Base-by-base conservation (phyloP, 1,140 invertebrate species). In the Anagrus nilaparvatae region DNA sequence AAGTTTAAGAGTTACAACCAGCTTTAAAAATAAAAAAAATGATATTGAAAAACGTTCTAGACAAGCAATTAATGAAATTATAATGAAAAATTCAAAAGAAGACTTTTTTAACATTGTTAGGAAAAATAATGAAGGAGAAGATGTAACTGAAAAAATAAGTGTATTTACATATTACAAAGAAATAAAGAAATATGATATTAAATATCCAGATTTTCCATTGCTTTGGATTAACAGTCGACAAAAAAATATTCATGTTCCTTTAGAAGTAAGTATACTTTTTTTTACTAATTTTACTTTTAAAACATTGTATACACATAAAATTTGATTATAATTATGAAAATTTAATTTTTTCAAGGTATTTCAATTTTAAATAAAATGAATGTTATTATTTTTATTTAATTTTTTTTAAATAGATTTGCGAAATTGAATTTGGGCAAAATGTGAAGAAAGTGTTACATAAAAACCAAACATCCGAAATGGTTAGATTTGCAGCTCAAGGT, bases 391-490 rank as follows among this genome's bases (percentile, higher is more conserved):
- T n/a, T n/a, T n/a, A n/a, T n/a, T n/a, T n/a, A n/a, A 18, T 30
- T 19, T 40, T 32, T 39, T 43, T 12, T 43, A 43, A 23, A 14
- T 18, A 71, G 64, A 57, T 83, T 0, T 77, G 82, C 28, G 61
- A 55, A 4, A 69, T 86, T 10, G 47, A 71, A 2, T 56, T 60
- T 34, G 77, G 77, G 1, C 82, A 86, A 63, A 64, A 74, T 7
- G 52, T 60, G 13, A 66, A 65, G 30, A 65, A 58, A 23, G 76
- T 74, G 54, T 54, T 78, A 49, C 58, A 60, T 33, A 73, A 77
- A 30, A 47, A 29, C 0, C 81, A 85, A 59, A 76, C 82, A 1
- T 44, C 69, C 1, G 61, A 53, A 0, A 82, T 87, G 79, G 81
- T 87, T 1, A 56, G 18, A 49, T 21, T 53, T 29, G 74, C 82